phyloP scores from a whole-genome alignment of 2,797 vertebrate genomes.

The Australoheros facetus region DNA sequence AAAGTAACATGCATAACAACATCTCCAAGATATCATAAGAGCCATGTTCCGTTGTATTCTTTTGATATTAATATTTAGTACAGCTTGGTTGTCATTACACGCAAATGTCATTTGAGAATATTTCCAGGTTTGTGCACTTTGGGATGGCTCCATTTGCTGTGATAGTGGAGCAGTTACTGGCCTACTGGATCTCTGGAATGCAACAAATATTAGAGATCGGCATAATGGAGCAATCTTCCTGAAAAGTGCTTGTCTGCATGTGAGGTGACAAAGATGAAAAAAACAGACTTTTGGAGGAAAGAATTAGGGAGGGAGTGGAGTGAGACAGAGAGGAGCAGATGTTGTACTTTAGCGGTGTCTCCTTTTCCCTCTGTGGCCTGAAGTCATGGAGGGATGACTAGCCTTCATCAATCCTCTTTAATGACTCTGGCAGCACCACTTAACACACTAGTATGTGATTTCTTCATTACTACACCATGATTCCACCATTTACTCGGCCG shows the following conservation, averaged over 20 bases:
- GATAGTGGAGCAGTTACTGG: constrained; percentile 2
- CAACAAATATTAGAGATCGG: constrained; percentile 12
- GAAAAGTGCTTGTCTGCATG: neutral
- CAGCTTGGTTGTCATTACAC: constrained; percentile 17
- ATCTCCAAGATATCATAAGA: constrained; percentile 29
- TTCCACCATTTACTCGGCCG: constrained; percentile 50
- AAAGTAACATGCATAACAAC: constrained; percentile 48
- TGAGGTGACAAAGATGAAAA: constrained; percentile 10
- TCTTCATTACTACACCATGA: constrained; percentile 67
- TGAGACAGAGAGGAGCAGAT: constrained; percentile 48
- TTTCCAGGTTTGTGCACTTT: constrained; percentile 5
- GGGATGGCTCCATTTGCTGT: neutral
- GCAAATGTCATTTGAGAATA: constrained; percentile 14
- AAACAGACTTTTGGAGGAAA: neutral
- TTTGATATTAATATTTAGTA: constrained; percentile 47
- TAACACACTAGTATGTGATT: constrained; percentile 66
- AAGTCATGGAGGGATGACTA: constrained; percentile 65
- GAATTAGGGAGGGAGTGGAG: neutral
- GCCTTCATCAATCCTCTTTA: constrained; percentile 75
- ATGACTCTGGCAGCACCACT: constrained; percentile 69
- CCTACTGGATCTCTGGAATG: constrained; percentile 10
- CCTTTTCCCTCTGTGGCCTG: constrained; percentile 57
- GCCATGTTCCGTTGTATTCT: constrained; percentile 36
- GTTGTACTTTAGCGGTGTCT: constrained; percentile 48
- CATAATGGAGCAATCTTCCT: constrained; percentile 28